Percentiles rank a stretch among this genome's conserved stretches.
phyloP scores from a whole-genome alignment of 2,888 invertebrate species.

The Clanis bilineata region DNA sequence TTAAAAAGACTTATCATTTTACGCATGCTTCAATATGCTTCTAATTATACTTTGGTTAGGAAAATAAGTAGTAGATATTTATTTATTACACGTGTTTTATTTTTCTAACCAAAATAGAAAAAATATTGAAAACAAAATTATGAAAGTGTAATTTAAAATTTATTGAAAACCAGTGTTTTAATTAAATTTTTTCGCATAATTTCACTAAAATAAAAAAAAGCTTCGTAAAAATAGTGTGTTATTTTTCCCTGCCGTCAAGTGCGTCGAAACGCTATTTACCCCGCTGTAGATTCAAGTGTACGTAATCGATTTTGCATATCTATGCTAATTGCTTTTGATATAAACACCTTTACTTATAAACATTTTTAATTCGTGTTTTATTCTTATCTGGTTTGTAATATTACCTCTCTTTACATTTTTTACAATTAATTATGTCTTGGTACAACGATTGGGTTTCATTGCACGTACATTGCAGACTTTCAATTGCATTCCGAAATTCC shows the following conservation, averaged over 20 bases:
- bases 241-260: too few species aligned
- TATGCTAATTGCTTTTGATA: background rate
- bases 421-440: too few species aligned
- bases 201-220: too few species aligned
- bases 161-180: too few species aligned
- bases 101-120: background rate
- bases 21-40: background rate
- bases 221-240: too few species aligned
- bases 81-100: background rate
- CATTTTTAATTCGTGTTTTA: background rate
- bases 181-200: too few species aligned
- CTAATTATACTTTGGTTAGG: background rate
- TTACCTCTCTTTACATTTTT: too few species aligned
- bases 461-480: too few species aligned
- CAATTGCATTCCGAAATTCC: too few species aligned
- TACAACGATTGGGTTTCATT: too few species aligned
- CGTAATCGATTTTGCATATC: background rate
- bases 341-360: background rate
- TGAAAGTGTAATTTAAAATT: background rate
- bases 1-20: background rate
- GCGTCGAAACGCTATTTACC: background rate
- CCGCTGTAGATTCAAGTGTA: background rate
- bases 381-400: background rate
- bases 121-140: background rate
- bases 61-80: background rate